Base-by-base conservation (phyloP, 1,140 invertebrate genomes). In the Atta colombica region DNA sequence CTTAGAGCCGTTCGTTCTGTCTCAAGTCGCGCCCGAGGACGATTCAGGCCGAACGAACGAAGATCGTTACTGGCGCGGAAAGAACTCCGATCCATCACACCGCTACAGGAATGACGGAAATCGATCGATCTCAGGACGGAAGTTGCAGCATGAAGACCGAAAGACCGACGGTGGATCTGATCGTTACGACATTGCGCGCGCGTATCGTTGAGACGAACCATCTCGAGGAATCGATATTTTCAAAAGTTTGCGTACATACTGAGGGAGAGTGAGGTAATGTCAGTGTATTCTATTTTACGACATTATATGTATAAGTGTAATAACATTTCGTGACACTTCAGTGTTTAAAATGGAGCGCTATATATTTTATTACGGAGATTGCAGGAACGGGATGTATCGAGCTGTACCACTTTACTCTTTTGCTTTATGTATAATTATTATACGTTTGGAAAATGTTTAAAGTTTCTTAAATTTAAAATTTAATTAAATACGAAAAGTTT, bases 41-140 rank as follows among this genome's bases (percentile, higher is more conserved):
- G 78, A 77, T 25, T 77, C 60, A n/a, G 31, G 53, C 61, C 61
- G 86, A 77, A 77, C 51, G 86, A 75, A 71, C 28, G 87, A 87
- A 86, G 78, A 82, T 77, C 77, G 91, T 91, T 92, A 88, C 86
- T 85, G 85, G 72, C 80, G 89, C 89, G 86, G 88, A 90, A 92
- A 88, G 88, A 81, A 75, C 81, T 87, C 80, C 86, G 91, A 93
- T 92, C 90, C 88, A 93, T 90, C 90, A 91, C 81, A 87, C 77
- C 60, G 71, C 69, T 78, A 88, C 78, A 90, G 77, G 88, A 87
- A 91, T 80, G 88, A 91, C 92, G 92, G 91, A 93, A 93, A 93
- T 93, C 92, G 92, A 93, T 93, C 92, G 92, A 93, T 93, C 92
- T 93, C 87, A 69, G 81, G 87, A 89, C 85, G 86, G 88, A 92